Evolutionary conservation across 2,113 vertebrate genomes (phyloP).

Genomic region (Myrmecophaga tridactyla): DNA sequence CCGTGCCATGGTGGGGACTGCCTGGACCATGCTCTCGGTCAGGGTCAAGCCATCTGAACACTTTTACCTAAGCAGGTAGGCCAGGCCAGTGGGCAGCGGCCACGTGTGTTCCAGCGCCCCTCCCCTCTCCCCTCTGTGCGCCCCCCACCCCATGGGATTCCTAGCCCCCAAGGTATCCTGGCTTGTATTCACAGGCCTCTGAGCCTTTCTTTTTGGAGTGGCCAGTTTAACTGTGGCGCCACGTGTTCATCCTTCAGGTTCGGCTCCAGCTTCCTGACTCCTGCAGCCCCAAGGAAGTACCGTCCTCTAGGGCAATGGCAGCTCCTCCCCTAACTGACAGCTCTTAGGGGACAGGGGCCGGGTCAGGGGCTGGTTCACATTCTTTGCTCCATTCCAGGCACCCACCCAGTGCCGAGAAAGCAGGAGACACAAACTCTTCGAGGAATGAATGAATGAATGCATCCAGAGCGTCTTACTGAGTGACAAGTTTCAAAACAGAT

Average conservation of each 20-base stretch:
- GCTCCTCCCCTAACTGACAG: background rate
- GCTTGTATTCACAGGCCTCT: background rate
- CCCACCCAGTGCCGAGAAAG: background rate
- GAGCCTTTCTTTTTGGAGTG: background rate
- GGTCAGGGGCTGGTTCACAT: background rate
- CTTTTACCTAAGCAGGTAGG: background rate
- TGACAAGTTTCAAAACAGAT: background rate
- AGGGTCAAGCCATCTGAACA: background rate
- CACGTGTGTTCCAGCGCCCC: accelerated
- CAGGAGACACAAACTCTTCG: background rate
- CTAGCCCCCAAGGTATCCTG: background rate
- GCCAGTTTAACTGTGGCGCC: background rate
- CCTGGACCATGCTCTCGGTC: background rate
- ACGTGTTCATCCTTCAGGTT: background rate
- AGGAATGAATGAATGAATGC: background rate
- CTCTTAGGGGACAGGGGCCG: background rate
- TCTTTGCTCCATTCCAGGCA: background rate
- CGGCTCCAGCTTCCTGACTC: background rate
- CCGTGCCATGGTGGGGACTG: background rate
- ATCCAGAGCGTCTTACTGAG: background rate
- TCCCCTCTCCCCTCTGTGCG: background rate
- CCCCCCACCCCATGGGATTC: background rate
- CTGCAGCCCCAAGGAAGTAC: background rate
- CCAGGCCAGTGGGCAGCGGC: background rate
- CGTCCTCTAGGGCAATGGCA: accelerated